Conservation (phyloP, 2,797 vertebrate genomes). For the Austrolebias charrua region DNA sequence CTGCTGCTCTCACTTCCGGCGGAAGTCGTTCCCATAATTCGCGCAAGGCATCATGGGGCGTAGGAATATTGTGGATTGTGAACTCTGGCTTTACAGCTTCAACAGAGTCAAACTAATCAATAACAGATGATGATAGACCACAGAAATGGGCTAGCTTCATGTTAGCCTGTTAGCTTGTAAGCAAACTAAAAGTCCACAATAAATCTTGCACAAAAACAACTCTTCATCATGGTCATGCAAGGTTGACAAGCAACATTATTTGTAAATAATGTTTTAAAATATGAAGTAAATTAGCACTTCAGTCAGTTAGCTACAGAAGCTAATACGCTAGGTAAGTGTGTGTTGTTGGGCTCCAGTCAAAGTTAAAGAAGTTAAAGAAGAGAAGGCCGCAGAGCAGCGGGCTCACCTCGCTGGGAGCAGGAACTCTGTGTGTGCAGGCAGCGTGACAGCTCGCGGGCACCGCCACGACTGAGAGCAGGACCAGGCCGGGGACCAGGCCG, state of each 20-base stretch:
- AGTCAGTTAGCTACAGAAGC: neutral
- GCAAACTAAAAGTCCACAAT: no score
- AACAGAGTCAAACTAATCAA: neutral
- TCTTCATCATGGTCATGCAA: neutral
- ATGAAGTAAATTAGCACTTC: neutral
- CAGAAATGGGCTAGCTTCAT: neutral
- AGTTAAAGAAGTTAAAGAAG: no score
- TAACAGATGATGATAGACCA: neutral
- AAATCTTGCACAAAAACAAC: neutral
- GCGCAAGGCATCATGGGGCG: no score
- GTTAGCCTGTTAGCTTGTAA: constrained; percentile 22
- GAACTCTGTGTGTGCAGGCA: constrained; percentile 73
- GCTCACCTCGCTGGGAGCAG: constrained; percentile 69
- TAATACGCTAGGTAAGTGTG: constrained; percentile 24
- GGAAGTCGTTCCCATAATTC: no score
- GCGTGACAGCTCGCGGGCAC: constrained; percentile 60
- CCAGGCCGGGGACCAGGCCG: constrained; percentile 48
- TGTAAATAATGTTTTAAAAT: neutral
- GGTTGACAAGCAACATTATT: neutral
- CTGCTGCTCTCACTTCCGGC: no score
- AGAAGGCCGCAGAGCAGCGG: no score
- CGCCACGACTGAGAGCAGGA: constrained; percentile 49
- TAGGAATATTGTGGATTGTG: no score
- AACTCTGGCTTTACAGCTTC: no score
- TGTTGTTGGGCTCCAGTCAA: no score